These are phyloP conservation scores for Peromyscus leucopus DNA, from an alignment of 2,113 vertebrate species.

Conservation along the genomic window DNA sequence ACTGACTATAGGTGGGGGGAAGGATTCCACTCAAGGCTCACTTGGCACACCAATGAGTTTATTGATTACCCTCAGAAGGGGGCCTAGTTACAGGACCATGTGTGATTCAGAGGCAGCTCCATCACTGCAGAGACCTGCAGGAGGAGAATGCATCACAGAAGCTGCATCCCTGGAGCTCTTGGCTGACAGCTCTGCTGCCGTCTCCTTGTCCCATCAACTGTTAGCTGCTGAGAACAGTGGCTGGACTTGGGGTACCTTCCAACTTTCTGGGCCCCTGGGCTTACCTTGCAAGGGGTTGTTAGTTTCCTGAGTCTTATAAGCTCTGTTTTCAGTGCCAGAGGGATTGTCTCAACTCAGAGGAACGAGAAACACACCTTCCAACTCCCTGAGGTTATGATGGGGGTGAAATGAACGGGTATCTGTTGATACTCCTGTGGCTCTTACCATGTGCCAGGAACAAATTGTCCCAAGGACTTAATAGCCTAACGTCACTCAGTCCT, in stretches of 20 bases:
- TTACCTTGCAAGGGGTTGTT: neutral
- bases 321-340: neutral
- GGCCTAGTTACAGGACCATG: neutral
- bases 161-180: neutral
- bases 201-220: neutral
- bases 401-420: neutral
- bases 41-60: neutral
- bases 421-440: neutral
- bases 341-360: neutral
- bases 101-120: neutral
- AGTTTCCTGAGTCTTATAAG: neutral
- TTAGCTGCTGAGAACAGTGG: neutral
- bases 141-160: neutral
- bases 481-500: conserved; percentile 14
- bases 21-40: neutral
- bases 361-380: neutral
- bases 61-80: neutral
- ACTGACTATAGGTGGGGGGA: neutral
- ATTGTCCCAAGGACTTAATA: neutral
- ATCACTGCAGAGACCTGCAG: neutral
- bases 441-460: neutral
- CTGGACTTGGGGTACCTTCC: neutral
- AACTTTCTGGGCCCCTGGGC: neutral
- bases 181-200: neutral
- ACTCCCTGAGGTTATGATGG: neutral